Evolutionary conservation across 2,797 vertebrate species (phyloP).

Genomic region (Sebastes iracundus): DNA sequence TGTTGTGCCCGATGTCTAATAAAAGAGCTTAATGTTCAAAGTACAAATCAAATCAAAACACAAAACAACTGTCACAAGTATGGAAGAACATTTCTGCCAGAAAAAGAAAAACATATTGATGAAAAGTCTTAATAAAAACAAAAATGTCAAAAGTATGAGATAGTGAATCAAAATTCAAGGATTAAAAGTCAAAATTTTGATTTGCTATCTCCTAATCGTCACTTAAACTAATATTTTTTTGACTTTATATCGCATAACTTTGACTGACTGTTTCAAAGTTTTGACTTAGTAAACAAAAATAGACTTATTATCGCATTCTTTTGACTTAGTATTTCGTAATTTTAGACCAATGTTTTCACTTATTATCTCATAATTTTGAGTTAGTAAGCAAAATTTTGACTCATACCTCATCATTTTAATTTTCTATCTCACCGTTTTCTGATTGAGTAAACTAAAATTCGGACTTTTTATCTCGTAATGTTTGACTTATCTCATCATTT

Average conservation of each 20-base stretch:
- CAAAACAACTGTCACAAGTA: background rate
- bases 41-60: background rate
- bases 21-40: background rate
- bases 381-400: background rate
- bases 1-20: background rate
- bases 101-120: background rate
- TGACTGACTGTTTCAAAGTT: background rate
- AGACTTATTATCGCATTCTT: background rate
- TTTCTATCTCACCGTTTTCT: background rate
- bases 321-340: too few relatives aligned
- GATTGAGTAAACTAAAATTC: background rate
- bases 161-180: background rate
- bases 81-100: background rate
- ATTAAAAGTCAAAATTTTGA: background rate
- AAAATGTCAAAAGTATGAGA: background rate
- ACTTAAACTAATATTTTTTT: background rate
- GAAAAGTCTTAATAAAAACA: background rate
- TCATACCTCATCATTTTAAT: background rate
- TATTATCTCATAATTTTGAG: background rate
- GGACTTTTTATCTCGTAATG: background rate
- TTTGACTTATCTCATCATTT: background rate
- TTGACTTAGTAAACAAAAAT: background rate
- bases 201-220: background rate
- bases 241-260: background rate
- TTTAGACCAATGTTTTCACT: background rate